phyloP scores from a whole-genome alignment of 2,797 vertebrate genomes.

The Channa striata region DNA sequence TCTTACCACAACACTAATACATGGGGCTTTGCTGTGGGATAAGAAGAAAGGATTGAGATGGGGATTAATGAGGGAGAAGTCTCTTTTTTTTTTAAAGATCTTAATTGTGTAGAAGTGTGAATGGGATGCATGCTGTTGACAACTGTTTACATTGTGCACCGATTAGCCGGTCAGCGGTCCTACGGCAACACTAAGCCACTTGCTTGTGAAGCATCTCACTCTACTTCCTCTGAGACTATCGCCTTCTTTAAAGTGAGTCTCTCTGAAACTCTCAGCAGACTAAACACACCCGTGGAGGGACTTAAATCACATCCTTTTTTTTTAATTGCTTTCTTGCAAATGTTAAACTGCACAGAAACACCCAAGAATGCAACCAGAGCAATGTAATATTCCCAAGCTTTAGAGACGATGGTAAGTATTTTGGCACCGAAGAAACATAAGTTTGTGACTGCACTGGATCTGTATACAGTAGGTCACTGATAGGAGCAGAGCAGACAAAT shows the following conservation, averaged over 20 bases:
- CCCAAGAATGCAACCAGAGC: slow-evolving; percentile 34
- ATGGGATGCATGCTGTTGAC: slow-evolving; percentile 59
- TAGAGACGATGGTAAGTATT: slow-evolving; percentile 47
- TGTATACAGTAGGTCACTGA: slow-evolving; percentile 24
- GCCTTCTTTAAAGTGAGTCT: slow-evolving; percentile 70
- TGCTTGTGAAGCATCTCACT: slow-evolving; percentile 70
- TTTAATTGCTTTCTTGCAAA: slow-evolving; percentile 60
- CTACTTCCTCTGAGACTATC: slow-evolving; percentile 57
- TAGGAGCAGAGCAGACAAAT: slow-evolving; percentile 23
- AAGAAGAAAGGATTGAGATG: slow-evolving; percentile 78
- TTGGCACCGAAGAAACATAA: slow-evolving; percentile 40
- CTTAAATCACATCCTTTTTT: slow-evolving; percentile 65
- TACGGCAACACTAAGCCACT: slow-evolving; percentile 76
- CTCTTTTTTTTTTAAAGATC: slow-evolving; percentile 74
- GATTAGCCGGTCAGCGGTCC: slow-evolving; percentile 83
- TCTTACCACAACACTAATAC: slow-evolving; percentile 83
- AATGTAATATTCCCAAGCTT: slow-evolving; percentile 44
- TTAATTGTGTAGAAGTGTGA: slow-evolving; percentile 82
- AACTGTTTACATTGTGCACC: slow-evolving; percentile 80
- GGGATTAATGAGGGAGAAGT: slow-evolving; percentile 84
- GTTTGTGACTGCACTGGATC: slow-evolving; percentile 28
- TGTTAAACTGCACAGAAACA: slow-evolving; percentile 50
- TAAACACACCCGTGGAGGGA: slow-evolving; percentile 65
- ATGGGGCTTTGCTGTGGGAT: slow-evolving; percentile 78
- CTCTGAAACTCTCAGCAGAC: slow-evolving; percentile 68